Base-by-base conservation (phyloP, 2,888 invertebrate genomes). In the Strigamia crassipes region DNA sequence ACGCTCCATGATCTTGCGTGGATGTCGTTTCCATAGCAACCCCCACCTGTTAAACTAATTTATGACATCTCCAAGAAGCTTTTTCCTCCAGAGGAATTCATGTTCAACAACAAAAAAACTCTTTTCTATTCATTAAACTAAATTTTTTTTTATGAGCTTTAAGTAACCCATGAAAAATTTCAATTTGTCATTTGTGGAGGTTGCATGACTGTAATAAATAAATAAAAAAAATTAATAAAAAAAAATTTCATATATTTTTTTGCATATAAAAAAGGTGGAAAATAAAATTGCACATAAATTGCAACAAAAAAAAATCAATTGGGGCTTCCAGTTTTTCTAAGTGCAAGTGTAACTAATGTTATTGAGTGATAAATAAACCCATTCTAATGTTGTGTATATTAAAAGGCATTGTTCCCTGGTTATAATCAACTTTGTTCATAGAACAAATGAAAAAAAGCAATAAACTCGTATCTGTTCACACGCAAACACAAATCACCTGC, bases 31-130 rank as follows among this genome's bases (percentile, higher is more conserved):
- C 66, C 66, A 66, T 66, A 27, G 66, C 31, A 66, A 66, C 66
- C 66, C 66, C 66, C 66, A 66, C 66, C 66, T 66, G 66, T 66
- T 66, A 66, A 66, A 66, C 66, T 66, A 66, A 66, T 66, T 66
- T 66, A 66, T 66, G 66, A 66, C 66, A 66, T 66, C 66, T 66
- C 66, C 27, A 66, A 66, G 66, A 66, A 66, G 66, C 66, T 66
- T 66, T 61, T 66, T 31, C 66, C 66, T 66, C 66, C 15, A 23
- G 66, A 66, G 66, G 66, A 66, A 66, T 66, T 66, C 66, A 66
- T 66, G 66, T 66, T 27, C 23, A 13, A 66, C 66, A 66, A 66
- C 66, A 66, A 66, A 66, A 66, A 66, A 66, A n/a, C 66, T 66
- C 66, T 66, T 66, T 66, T 31, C 66, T 66, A 66, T 66, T 66